Evolutionary conservation across 1,140 invertebrate species (phyloP).

Genomic region (Drosophila watanabei): DNA sequence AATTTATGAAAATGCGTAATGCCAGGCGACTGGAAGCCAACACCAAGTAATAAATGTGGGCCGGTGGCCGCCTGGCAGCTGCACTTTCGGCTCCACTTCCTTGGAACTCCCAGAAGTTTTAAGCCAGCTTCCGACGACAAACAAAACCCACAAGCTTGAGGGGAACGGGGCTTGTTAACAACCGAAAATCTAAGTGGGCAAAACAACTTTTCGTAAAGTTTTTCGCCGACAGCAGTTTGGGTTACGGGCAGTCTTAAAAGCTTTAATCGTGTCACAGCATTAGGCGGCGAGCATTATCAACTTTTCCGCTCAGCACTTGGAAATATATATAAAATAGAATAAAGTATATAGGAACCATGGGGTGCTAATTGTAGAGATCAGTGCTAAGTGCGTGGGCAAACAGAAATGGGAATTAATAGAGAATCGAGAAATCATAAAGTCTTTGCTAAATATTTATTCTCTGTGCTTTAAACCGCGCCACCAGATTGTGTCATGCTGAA

Average conservation of each 20-base stretch:
- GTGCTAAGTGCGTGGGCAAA: slow-evolving; percentile 6
- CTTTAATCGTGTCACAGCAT: slow-evolving; percentile 66
- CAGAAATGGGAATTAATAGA: background rate
- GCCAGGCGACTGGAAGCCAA: slow-evolving; percentile 31
- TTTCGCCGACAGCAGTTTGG: slow-evolving; percentile 70
- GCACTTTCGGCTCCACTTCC: slow-evolving; percentile 55
- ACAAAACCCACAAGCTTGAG: slow-evolving; percentile 45
- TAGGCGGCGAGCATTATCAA: slow-evolving; percentile 50
- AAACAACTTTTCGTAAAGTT: slow-evolving; percentile 70
- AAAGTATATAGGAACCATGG: slow-evolving; percentile 4
- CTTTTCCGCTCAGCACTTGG: slow-evolving; percentile 30
- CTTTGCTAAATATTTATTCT: slow-evolving; percentile 3
- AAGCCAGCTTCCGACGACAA: slow-evolving; percentile 24
- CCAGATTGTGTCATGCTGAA: slow-evolving; percentile 1
- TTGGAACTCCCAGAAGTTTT: slow-evolving; percentile 57
- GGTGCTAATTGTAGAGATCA: slow-evolving; percentile 37
- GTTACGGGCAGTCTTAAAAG: slow-evolving; percentile 39
- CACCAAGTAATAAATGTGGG: slow-evolving; percentile 56
- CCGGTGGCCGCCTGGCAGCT: slow-evolving; percentile 44
- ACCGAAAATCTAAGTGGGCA: slow-evolving; percentile 77
- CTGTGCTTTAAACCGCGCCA: background rate
- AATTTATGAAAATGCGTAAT: slow-evolving; percentile 78
- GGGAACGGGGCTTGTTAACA: slow-evolving; percentile 63
- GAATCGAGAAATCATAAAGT: background rate
- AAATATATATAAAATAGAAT: slow-evolving; percentile 17